Conservation (phyloP, 30 jellyfish, hydroid and myxozoan species). For the Pelagia noctiluca region DNA sequence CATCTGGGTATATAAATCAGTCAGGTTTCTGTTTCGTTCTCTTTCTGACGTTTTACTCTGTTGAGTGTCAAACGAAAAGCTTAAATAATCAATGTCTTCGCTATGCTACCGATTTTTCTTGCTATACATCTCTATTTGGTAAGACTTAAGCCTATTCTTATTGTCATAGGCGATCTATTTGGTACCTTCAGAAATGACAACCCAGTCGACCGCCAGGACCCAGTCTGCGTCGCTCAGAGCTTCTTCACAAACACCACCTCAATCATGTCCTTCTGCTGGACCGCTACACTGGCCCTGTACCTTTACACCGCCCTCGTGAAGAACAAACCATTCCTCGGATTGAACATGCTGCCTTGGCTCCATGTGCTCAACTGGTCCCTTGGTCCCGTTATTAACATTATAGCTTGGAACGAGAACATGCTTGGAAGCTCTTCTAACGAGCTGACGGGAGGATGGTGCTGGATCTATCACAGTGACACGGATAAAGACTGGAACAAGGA, state of each 20-base stretch:
- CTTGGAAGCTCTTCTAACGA: constrained; percentile 83
- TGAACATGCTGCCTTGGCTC: constrained; percentile 70
- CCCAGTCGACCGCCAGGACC: constrained; percentile 8
- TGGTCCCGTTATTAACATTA: constrained; percentile 76
- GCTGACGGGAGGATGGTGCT: constrained; percentile 97
- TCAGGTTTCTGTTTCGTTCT: too few species aligned
- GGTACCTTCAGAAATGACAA: not conserved
- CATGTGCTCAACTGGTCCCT: constrained; percentile 90
- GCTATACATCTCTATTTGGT: too few species aligned
- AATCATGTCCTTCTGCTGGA: constrained; percentile 86
- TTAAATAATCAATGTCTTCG: too few species aligned
- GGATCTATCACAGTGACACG: constrained; percentile 68
- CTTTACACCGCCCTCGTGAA: constrained; percentile 72
- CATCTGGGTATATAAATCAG: too few species aligned
- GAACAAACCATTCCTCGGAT: constrained; percentile 65
- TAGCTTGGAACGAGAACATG: constrained; percentile 49
- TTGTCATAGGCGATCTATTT: constrained; percentile 38
- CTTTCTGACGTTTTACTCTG: too few species aligned
- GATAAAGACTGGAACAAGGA: not conserved
- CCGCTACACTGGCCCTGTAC: constrained; percentile 81
- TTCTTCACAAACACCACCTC: constrained; percentile 74
- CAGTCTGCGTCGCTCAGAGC: constrained; percentile 81
- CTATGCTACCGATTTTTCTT: too few species aligned
- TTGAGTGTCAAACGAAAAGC: too few species aligned
- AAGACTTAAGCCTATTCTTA: too few species aligned